phyloP scores from a whole-genome alignment of 1,140 invertebrate genomes.

The Micrasema minimum region DNA sequence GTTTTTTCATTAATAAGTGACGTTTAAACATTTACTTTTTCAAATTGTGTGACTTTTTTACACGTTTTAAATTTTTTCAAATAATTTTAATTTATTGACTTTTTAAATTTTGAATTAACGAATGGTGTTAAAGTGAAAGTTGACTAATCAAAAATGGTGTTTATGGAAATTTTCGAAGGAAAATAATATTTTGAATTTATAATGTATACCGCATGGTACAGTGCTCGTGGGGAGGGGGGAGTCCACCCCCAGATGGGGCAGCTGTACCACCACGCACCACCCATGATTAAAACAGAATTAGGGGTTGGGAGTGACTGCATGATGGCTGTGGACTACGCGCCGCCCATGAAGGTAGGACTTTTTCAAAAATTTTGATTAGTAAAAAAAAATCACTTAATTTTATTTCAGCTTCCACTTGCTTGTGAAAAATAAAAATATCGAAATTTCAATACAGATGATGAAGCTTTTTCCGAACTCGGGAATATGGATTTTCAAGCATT shows the following conservation, averaged over 20 bases:
- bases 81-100: no score
- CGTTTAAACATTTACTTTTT: no score
- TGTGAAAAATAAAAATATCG: neutral
- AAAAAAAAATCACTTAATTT: neutral
- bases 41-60: no score
- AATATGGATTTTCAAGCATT: neutral
- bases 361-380: conserved; percentile 8
- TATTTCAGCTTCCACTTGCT: neutral
- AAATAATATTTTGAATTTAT: neutral
- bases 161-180: no score
- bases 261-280: conserved; percentile 65
- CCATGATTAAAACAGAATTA: conserved; percentile 67
- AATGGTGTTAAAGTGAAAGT: no score
- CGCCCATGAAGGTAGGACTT: conserved; percentile 65
- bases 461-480: neutral
- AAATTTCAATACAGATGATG: neutral
- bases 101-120: no score
- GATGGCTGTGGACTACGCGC: conserved; percentile 67
- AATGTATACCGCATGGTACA: conserved; percentile 67
- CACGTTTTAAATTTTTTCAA: no score
- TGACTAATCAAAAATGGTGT: no score
- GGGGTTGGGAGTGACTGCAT: conserved; percentile 66
- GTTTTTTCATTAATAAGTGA: no score
- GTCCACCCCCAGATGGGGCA: conserved; percentile 66
- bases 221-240: conserved; percentile 61